Conservation (phyloP, 2,113 vertebrate genomes). For the Pteronura brasiliensis region DNA sequence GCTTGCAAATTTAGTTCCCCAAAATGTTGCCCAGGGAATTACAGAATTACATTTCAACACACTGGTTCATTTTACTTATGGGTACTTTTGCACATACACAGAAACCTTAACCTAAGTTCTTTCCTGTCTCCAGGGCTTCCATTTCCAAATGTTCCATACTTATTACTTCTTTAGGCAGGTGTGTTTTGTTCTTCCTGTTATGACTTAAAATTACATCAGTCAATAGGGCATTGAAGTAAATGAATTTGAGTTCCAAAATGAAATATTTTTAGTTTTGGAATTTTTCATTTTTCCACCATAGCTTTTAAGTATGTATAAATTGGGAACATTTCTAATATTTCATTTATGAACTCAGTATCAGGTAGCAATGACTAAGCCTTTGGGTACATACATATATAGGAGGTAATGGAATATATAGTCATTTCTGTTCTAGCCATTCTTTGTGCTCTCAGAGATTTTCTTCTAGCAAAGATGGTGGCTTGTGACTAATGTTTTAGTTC, state of each 20-base stretch:
- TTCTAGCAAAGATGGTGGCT: neutral
- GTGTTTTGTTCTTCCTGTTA: neutral
- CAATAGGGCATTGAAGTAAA: slow-evolving; percentile 18
- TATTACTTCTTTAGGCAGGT: slow-evolving; percentile 23
- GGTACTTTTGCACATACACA: neutral
- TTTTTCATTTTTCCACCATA: neutral
- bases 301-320: neutral
- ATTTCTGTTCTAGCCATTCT: neutral
- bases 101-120: slow-evolving; percentile 24
- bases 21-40: slow-evolving; percentile 38
- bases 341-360: neutral
- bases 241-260: slow-evolving; percentile 39
- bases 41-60: slow-evolving; percentile 29
- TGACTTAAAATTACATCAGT: slow-evolving; percentile 28
- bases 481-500: neutral
- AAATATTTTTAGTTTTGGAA: slow-evolving; percentile 46
- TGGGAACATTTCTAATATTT: neutral
- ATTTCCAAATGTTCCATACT: slow-evolving; percentile 49
- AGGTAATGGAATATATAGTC: neutral
- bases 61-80: slow-evolving; percentile 36
- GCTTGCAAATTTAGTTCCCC: neutral
- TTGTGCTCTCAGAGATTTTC: neutral
- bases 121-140: slow-evolving; percentile 31
- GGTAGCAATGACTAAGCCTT: neutral
- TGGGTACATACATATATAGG: neutral